phyloP scores from a whole-genome alignment of 2,113 vertebrate genomes.

The Colius striatus region DNA sequence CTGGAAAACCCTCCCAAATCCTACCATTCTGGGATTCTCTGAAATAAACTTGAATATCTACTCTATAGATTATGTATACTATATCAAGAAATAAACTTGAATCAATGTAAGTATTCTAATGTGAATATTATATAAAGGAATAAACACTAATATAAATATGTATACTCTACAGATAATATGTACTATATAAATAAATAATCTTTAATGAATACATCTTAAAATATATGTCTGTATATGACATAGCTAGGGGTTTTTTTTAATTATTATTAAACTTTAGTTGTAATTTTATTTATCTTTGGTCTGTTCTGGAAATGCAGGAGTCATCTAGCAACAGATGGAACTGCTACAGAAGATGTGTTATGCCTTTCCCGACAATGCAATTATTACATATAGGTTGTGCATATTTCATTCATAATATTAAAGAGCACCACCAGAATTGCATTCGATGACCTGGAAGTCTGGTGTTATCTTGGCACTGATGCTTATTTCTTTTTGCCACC shows the following conservation, averaged over 20 bases:
- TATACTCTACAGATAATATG: neutral
- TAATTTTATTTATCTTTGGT: too few species aligned
- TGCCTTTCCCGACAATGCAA: neutral
- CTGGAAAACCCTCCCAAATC: too few species aligned
- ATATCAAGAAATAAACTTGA: neutral
- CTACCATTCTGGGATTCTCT: too few species aligned
- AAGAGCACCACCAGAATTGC: neutral
- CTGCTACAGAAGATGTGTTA: neutral
- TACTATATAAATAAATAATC: neutral
- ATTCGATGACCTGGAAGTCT: neutral
- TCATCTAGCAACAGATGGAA: neutral
- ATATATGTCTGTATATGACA: too few species aligned
- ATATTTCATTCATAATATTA: neutral
- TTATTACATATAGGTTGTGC: neutral
- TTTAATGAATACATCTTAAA: neutral
- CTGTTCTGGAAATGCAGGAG: neutral
- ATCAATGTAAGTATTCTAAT: neutral
- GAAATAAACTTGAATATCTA: too few species aligned
- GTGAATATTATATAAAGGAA: neutral
- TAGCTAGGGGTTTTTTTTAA: too few species aligned
- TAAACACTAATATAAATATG: neutral
- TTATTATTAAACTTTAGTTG: too few species aligned
- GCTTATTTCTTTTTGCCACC: constrained; percentile 33
- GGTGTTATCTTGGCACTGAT: neutral
- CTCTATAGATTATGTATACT: too few species aligned